Base-by-base conservation (phyloP, 1,140 invertebrate genomes). In the Idris sp. region DNA sequence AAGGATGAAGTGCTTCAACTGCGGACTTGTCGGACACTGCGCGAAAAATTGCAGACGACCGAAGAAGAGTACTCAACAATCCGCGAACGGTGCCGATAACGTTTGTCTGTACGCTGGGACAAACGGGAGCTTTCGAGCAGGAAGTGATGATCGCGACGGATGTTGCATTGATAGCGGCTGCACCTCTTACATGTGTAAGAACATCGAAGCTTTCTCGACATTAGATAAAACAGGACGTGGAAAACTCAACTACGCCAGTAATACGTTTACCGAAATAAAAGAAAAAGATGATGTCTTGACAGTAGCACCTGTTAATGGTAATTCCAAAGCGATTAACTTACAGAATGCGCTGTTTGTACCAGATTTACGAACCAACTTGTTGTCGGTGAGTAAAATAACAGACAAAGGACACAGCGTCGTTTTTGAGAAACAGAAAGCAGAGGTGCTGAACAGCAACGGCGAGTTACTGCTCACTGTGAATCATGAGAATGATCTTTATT, bases 341-440 rank as follows among this genome's bases (percentile, higher is more conserved):
- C 15, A 28, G 19, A 22, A 79, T 38, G 40, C 67, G 2, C 46
- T 80, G 28, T 73, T 61, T 40, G 74, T 78, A 11, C 62, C 71
- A 9, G 41, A 44, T 30, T n/a, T 44, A 15, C 22, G 41, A 5
- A 9, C 25, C 1, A 44, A 44, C 25, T 25, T 44, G 4, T 5
- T 44, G 1, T 44, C 41, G 8, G 41, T 44, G 25, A 30, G 41
- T 7, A 44, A 44, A 9, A 44, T 44, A 13, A 44, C 41, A 8
- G 25, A 44, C 9, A 28, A 28, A 9, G 41, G 41, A 10, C n/a
- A 74, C 16, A 43, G 4, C 11, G 35, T 59, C 25, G 16, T 53
- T 2, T 69, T 69, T 11, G 15, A 51, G 8, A 51, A 49, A 19
- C 2, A 35, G 4, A 43, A 11, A 15, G 64, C 64, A 0, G 1